These are phyloP conservation scores for Nemotelus nigrinus DNA, from an alignment of 2,888 invertebrate genomes.

Conservation along the genomic window DNA sequence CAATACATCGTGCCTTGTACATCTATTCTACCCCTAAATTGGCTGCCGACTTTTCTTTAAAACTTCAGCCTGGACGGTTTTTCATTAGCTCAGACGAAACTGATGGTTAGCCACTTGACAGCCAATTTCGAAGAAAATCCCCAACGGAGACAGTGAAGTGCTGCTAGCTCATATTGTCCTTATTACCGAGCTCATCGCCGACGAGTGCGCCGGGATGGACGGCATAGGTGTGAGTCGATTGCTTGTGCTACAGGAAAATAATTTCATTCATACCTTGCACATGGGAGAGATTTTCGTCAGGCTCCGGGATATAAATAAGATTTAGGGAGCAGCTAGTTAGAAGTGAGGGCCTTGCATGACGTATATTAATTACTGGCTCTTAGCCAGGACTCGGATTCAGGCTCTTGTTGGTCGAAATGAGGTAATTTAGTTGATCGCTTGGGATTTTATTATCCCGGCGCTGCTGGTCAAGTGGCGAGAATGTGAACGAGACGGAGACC, in stretches of 20 bases:
- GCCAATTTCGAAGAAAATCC: constrained; percentile 25
- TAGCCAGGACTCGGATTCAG: constrained; percentile 31
- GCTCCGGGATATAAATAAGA: constrained; percentile 39
- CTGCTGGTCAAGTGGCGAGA: neutral
- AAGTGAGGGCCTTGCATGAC: constrained; percentile 27
- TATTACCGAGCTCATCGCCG: constrained; percentile 5
- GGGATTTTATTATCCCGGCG: constrained; percentile 33
- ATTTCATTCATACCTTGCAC: constrained; percentile 34
- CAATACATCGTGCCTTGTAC: no score
- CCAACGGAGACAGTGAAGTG: constrained; percentile 2
- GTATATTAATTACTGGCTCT: constrained; percentile 41
- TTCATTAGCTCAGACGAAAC: constrained; percentile 37
- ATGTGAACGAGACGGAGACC: neutral
- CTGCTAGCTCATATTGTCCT: constrained; percentile 12
- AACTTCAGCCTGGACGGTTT: constrained; percentile 24
- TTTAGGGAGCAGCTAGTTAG: constrained; percentile 26
- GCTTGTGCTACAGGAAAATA: constrained; percentile 17
- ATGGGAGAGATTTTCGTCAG: constrained; percentile 2
- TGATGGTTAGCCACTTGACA: constrained; percentile 40
- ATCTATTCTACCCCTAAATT: neutral
- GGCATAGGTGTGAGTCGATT: neutral
- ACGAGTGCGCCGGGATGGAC: neutral
- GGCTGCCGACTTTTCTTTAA: neutral
- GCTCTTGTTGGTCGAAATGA: constrained; percentile 34
- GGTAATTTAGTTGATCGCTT: constrained; percentile 40